Conservation (phyloP, 2,113 vertebrate genomes). For the Odocoileus virginianus region DNA sequence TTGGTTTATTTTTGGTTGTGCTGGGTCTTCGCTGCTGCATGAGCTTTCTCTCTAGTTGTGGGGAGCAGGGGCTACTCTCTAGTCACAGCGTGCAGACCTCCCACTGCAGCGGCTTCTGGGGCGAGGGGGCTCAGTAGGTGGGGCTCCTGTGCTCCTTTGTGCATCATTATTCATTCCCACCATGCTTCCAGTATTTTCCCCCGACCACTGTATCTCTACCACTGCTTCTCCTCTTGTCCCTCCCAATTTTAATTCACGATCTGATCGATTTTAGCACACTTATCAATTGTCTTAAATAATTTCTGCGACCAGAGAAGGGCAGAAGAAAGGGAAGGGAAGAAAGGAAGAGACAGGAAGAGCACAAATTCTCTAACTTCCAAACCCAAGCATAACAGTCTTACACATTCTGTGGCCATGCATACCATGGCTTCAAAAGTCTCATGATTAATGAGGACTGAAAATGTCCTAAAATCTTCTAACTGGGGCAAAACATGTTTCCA, state of each 20-base stretch:
- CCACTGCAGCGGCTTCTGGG: background rate
- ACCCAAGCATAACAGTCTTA: accelerated
- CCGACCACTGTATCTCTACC: accelerated
- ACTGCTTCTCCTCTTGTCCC: background rate
- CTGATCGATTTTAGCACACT: background rate
- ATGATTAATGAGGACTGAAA: background rate
- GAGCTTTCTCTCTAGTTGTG: background rate
- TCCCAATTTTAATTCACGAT: background rate
- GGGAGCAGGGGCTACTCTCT: background rate
- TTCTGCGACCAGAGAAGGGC: background rate
- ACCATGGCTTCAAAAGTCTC: background rate
- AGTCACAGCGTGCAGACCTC: background rate
- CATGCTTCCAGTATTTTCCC: background rate
- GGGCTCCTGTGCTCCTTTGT: background rate
- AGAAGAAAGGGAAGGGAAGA: background rate
- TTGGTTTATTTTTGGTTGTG: background rate
- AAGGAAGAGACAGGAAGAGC: background rate
- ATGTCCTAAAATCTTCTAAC: background rate
- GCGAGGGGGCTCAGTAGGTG: background rate
- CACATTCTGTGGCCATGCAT: background rate
- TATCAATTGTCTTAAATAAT: background rate
- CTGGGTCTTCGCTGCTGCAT: background rate
- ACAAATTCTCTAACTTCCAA: background rate
- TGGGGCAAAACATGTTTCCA: background rate
- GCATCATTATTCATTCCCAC: background rate